Base-by-base conservation (phyloP, 2,797 vertebrate genomes). In the Propithecus deckenii region DNA sequence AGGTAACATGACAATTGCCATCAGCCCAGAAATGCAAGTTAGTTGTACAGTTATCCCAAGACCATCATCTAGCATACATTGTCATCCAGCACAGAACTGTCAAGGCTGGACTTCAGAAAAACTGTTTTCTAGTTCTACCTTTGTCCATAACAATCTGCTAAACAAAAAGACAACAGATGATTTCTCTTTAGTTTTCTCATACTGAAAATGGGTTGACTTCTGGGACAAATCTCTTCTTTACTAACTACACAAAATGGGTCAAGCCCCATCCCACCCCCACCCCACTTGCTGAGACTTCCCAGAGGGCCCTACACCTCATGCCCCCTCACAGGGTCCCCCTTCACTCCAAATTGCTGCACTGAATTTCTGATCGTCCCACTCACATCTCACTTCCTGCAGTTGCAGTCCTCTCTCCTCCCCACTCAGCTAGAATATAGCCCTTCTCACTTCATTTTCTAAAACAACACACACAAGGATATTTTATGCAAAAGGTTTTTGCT, bases 21-120 rank as follows among this genome's bases (percentile, higher is more conserved):
- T 63, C 72, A 69, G 7, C 32, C n/a, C 28, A 94, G 71, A 95
- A 84, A 41, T n/a, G 8, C 23, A 95, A 86, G 14, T 76, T 69
- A 67, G 30, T 61, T 52, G 52, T 46, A 32, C 7, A 76, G 2
- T 25, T 91, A 76, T 61, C 69, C 79, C 38, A 71, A 81, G 13
- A 80, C 46, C 74, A 32, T 75, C 10, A 46, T 50, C 41, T 46
- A 35, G 23, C 18, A 2, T 61, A 43, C 5, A 23, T 7, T 23
- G 3, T 25, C n/a, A 23, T 75, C 72, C 25, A 81, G 18, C 52
- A 79, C 32, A 52, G 43, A 20, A 4, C 5, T 55, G 23, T n/a
- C 4, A 46, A 86, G 20, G 4, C 28, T 59, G 25, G 13, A 55
- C 38, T 90, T 89, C 32, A 74, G 61, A 59, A 89, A 91, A 86